Evolutionary conservation across 2,888 invertebrate genomes (phyloP).

Genomic region (Drosophila fulvimacula): DNA sequence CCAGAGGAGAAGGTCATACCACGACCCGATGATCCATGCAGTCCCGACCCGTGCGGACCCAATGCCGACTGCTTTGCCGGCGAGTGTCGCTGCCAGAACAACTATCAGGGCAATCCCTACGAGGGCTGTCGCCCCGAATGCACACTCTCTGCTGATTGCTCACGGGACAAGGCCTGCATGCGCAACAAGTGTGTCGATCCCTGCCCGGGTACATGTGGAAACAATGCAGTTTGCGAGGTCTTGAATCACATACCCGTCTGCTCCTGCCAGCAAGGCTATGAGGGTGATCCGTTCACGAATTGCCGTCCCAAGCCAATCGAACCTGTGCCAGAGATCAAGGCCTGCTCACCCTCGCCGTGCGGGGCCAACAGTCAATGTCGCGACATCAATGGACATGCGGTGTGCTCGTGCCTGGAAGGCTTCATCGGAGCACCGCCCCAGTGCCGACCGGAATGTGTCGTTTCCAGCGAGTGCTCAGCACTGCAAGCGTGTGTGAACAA

Average conservation of each 20-base stretch:
- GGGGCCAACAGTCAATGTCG: conserved; percentile 90
- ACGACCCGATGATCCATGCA: conserved; percentile 89
- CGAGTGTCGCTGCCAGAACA: conserved; percentile 93
- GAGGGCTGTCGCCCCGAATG: conserved; percentile 92
- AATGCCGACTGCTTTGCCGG: conserved; percentile 93
- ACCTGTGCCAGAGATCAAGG: conserved; percentile 86
- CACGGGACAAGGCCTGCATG: conserved; percentile 90
- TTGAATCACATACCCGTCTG: conserved; percentile 93
- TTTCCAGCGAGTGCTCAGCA: conserved; percentile 91
- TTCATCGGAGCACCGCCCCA: conserved; percentile 92
- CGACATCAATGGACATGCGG: conserved; percentile 89
- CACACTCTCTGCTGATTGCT: conserved; percentile 92
- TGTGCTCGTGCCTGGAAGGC: conserved; percentile 92
- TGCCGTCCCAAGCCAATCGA: conserved; percentile 87
- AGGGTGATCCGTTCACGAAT: conserved; percentile 90
- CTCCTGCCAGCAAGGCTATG: conserved; percentile 90
- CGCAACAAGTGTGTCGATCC: conserved; percentile 91
- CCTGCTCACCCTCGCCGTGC: conserved; percentile 92
- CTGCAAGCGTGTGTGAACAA: conserved; percentile 92
- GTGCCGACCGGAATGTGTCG: conserved; percentile 94
- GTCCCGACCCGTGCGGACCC: conserved; percentile 94
- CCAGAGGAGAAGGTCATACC: conserved; percentile 85
- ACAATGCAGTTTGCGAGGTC: conserved; percentile 92
- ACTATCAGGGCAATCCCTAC: conserved; percentile 92
- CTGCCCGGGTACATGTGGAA: conserved; percentile 91